A percentile compares a stretch with the other conserved stretches of the same genome.
phyloP scores from a whole-genome alignment of 2,888 invertebrate species.

The Ectobius pallidus region DNA sequence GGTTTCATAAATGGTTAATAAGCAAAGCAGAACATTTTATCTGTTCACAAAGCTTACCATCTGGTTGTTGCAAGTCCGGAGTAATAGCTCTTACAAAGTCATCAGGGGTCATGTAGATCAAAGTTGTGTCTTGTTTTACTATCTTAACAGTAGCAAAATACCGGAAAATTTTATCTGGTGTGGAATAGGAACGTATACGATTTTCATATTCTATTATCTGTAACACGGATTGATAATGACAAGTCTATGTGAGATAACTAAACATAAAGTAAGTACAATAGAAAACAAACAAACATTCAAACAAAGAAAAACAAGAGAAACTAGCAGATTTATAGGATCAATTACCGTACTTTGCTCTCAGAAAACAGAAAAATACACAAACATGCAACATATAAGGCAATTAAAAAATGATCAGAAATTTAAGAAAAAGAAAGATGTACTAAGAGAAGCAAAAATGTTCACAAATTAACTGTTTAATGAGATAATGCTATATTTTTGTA shows the following conservation, averaged over 20 bases:
- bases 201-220: slow-evolving; percentile 99
- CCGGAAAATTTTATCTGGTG: slow-evolving; percentile 98
- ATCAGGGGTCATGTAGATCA: slow-evolving; percentile 96
- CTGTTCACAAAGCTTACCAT: slow-evolving; percentile 81
- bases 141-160: slow-evolving; percentile 97
- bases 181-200: slow-evolving; percentile 92
- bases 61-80: slow-evolving; percentile 95
- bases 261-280: not conserved
- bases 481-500: too few species aligned
- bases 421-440: too few species aligned
- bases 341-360: too few species aligned
- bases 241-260: not conserved
- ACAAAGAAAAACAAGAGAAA: not conserved
- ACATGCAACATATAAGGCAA: too few species aligned
- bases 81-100: slow-evolving; percentile 97
- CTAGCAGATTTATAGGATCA: not conserved
- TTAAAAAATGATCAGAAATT: too few species aligned
- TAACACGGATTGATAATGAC: slow-evolving; percentile 47
- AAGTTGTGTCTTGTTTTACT: slow-evolving; percentile 62
- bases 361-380: too few species aligned
- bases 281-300: not conserved
- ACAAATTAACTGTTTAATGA: too few species aligned
- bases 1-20: too few species aligned
- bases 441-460: too few species aligned
- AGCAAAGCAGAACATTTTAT: too few species aligned